Conservation (phyloP, 2,797 vertebrate species). For the Alfaro cultratus region DNA sequence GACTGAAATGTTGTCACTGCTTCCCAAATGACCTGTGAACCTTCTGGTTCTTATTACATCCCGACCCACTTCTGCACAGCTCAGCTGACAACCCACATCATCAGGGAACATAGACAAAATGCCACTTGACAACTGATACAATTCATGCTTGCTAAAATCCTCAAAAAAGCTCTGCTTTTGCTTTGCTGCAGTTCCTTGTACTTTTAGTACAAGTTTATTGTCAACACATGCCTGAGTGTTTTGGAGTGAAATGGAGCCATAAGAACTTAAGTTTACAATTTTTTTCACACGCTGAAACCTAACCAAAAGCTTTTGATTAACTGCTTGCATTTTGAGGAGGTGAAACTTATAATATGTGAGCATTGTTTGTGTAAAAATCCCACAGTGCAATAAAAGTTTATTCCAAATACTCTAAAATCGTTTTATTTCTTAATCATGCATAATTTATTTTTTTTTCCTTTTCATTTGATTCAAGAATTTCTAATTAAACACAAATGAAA, state of each 20-base stretch:
- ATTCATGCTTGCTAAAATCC: slow-evolving; percentile 25
- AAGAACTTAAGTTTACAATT: slow-evolving; percentile 48
- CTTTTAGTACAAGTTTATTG: slow-evolving; percentile 19
- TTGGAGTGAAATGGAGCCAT: slow-evolving; percentile 33
- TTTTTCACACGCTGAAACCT: slow-evolving; percentile 53
- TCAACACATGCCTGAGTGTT: slow-evolving; percentile 26
- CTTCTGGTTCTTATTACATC: slow-evolving; percentile 55
- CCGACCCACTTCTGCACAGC: slow-evolving; percentile 25
- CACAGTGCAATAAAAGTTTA: slow-evolving; percentile 47
- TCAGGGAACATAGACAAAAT: slow-evolving; percentile 25
- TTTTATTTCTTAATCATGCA: not conserved
- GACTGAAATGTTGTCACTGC: slow-evolving; percentile 72
- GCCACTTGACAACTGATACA: slow-evolving; percentile 25
- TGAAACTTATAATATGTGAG: slow-evolving; percentile 52
- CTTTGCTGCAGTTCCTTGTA: slow-evolving; percentile 23
- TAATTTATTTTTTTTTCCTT: slow-evolving; percentile 9
- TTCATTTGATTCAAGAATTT: slow-evolving; percentile 23
- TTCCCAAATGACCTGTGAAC: slow-evolving; percentile 64
- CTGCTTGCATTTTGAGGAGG: slow-evolving; percentile 61
- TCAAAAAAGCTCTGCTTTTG: slow-evolving; percentile 15
- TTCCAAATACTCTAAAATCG: slow-evolving; percentile 34
- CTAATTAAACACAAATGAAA: slow-evolving; percentile 19
- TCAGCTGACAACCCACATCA: slow-evolving; percentile 31
- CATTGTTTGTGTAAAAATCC: slow-evolving; percentile 63
- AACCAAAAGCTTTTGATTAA: slow-evolving; percentile 45